Base-by-base conservation (phyloP, 2,797 vertebrate species). In the Rallus crepitans region DNA sequence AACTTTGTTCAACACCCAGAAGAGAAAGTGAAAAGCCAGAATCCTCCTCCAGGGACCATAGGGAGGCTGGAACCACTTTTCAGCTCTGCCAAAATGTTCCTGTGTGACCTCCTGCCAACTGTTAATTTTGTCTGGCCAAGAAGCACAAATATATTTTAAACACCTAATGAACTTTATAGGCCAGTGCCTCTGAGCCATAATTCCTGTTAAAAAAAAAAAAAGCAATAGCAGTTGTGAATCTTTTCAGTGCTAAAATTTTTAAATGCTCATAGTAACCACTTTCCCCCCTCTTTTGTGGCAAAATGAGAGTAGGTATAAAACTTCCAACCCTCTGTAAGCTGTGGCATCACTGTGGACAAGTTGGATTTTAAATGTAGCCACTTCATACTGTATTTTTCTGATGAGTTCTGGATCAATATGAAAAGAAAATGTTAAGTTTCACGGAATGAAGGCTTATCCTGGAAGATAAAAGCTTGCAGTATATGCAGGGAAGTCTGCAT, bases 91-190 rank as follows among this genome's bases (percentile, higher is more conserved):
- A 87, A 87, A 90, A 73, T 11, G 52, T 94, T 87, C 68, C 75
- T 70, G 31, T 2, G 31, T 89, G 92, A 96, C 83, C 35, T 77
- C 60, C 63, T 79, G 86, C 78, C 92, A 95, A 85, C 50, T 40
- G 24, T 82, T 93, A 76, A 93, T 89, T 92, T 92, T 90, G 47
- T 35, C 77, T 91, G 73, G 85, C 91, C 66, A 87, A 89, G 66
- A 92, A 81, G 39, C 47, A 90, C 53, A 86, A 65, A 88, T 25
- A 64, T 72, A 70, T 89, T 95, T 94, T 94, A 96, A 94, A 92
- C 66, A 87, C 72, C 70, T 90, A 91, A 92, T 87, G 81, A 95
- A 94, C 24, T 89, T 93, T 73, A 95, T 79, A 89, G 80, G 6
- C 12, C 63, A 83, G 45, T 50, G 40, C 37, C 70, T 90, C 80